These are phyloP conservation scores for Drosophila tsacasi DNA, from an alignment of 1,140 invertebrate genomes.

Conservation along the genomic window DNA sequence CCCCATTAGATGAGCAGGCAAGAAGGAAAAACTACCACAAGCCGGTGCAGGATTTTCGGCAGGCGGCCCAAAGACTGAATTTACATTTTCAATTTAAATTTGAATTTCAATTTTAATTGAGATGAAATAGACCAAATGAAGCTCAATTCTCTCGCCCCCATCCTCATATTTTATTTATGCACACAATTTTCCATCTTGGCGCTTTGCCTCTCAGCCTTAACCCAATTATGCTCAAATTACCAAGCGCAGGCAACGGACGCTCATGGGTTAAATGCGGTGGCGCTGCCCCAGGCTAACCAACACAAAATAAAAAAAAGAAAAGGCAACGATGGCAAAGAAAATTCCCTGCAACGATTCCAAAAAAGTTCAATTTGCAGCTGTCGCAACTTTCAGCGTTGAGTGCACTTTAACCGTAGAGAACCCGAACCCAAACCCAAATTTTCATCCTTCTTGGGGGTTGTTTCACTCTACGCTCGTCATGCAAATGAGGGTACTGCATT, in stretches of 20 bases:
- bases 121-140: conserved; percentile 49
- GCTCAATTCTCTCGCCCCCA: not conserved
- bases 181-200: conserved; percentile 28
- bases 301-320: conserved; percentile 5
- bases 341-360: conserved; percentile 38
- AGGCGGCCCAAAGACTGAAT: conserved; percentile 27
- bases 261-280: conserved; percentile 64
- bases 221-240: conserved; percentile 67
- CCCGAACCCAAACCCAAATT: conserved; percentile 21
- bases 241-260: conserved; percentile 38
- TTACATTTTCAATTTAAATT: conserved; percentile 72
- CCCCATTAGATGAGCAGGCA: conserved; percentile 22
- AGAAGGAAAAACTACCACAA: conserved; percentile 31
- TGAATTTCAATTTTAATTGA: conserved; percentile 54
- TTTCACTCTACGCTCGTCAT: conserved; percentile 20
- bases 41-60: conserved; percentile 3
- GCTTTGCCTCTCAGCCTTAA: conserved; percentile 55
- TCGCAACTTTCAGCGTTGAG: conserved; percentile 46
- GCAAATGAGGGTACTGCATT: conserved; percentile 42
- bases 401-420: conserved; percentile 39
- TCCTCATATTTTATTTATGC: conserved; percentile 32
- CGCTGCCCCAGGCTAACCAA: conserved; percentile 25
- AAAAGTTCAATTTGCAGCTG: conserved; percentile 53
- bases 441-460: conserved; percentile 24
- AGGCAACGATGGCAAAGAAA: conserved; percentile 13